Evolutionary conservation across 2,888 invertebrate genomes (phyloP).

Genomic region (Hermaeophaga mercurialis): DNA sequence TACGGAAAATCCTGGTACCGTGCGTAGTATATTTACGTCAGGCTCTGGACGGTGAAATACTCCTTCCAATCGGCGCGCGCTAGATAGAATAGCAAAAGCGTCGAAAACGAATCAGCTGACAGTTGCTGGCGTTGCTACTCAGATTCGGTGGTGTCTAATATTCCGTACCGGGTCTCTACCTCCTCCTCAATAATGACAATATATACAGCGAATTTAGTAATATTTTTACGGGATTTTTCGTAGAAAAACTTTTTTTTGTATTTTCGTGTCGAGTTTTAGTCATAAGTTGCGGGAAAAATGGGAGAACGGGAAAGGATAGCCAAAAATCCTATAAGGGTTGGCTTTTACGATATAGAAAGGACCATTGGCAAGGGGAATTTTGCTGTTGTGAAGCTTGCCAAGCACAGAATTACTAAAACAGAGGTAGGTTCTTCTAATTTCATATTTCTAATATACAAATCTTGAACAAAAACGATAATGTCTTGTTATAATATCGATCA

Average conservation of each 20-base stretch:
- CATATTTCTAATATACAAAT: no score
- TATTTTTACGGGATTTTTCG: slow-evolving; percentile 36
- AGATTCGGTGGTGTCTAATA: slow-evolving; percentile 39
- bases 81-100: slow-evolving; percentile 38
- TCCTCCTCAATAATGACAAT: slow-evolving; percentile 49
- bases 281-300: slow-evolving; percentile 44
- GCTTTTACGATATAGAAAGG: slow-evolving; percentile 96
- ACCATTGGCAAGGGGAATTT: slow-evolving; percentile 99
- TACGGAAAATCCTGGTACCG: slow-evolving; percentile 33
- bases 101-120: slow-evolving; percentile 43
- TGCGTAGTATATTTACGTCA: slow-evolving; percentile 33
- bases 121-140: slow-evolving; percentile 49
- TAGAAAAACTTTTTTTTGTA: slow-evolving; percentile 26
- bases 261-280: slow-evolving; percentile 39
- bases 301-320: slow-evolving; percentile 55
- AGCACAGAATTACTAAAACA: slow-evolving; percentile 97
- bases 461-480: no score
- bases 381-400: slow-evolving; percentile 97
- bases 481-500: no score
- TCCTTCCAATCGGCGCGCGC: slow-evolving; percentile 33
- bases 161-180: slow-evolving; percentile 27
- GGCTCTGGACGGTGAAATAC: slow-evolving; percentile 12
- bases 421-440: slow-evolving; percentile 69
- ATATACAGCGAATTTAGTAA: slow-evolving; percentile 52
- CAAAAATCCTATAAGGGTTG: slow-evolving; percentile 77